These are phyloP conservation scores for Esox niger DNA, from an alignment of 2,113 vertebrate species.

Conservation along the genomic window DNA sequence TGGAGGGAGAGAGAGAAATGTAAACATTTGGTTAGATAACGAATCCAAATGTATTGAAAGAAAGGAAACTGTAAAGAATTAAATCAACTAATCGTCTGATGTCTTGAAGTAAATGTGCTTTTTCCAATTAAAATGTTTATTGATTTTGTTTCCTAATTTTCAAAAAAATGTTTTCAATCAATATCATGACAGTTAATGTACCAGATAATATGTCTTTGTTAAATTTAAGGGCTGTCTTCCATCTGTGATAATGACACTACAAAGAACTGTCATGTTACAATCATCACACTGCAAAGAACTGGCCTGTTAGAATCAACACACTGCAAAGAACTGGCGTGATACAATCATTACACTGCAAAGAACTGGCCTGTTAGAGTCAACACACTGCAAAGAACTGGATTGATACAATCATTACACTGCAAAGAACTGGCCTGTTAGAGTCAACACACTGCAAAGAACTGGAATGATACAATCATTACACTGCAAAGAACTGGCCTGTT, in stretches of 20 bases:
- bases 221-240: constrained; percentile 5
- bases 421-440: no score
- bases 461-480: no score
- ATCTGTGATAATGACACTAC: neutral
- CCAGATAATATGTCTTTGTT: constrained; percentile 37
- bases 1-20: neutral
- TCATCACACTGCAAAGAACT: neutral
- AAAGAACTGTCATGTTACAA: no score
- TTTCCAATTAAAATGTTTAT: constrained; percentile 52
- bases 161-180: neutral
- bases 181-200: constrained; percentile 20
- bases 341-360: no score
- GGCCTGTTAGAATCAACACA: no score
- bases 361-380: no score
- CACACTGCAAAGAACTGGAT: no score
- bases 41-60: neutral
- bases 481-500: no score
- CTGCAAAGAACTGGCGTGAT: no score
- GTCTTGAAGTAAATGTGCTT: constrained; percentile 6
- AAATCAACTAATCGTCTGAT: neutral
- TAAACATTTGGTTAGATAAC: neutral
- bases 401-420: no score
- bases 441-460: no score
- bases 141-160: constrained; percentile 18
- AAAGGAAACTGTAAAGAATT: neutral